phyloP scores from a whole-genome alignment of 2,888 invertebrate genomes.

The Branchipolynoe longqiensis region DNA sequence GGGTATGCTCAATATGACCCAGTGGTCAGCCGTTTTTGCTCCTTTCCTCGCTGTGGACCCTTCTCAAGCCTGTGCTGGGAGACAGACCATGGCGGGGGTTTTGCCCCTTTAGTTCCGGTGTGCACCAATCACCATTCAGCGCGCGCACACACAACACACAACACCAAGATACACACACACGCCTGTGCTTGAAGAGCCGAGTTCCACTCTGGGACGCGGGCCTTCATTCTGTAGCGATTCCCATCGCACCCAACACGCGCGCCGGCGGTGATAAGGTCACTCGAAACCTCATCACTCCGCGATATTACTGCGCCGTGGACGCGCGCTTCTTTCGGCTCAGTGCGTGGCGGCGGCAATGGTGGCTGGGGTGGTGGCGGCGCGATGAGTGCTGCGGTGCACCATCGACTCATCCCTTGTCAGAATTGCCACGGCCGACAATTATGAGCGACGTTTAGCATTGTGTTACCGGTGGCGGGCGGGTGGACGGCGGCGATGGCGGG shows the following conservation, averaged over 20 bases:
- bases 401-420: not conserved
- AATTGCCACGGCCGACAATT: slow-evolving; percentile 26
- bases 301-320: slow-evolving; percentile 36
- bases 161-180: no score
- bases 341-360: not conserved
- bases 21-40: no score
- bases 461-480: no score
- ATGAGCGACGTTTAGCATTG: slow-evolving; percentile 24
- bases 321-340: slow-evolving; percentile 11
- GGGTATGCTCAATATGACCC: no score
- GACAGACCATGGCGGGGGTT: no score
- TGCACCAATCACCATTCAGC: no score
- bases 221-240: slow-evolving; percentile 7
- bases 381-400: not conserved
- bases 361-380: not conserved
- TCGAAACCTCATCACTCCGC: slow-evolving; percentile 23
- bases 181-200: not conserved
- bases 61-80: no score
- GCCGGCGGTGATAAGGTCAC: slow-evolving; percentile 44
- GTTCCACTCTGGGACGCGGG: not conserved
- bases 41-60: no score
- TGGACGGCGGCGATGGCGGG: not conserved
- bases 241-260: no score
- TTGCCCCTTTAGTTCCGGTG: no score
- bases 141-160: no score